Base-by-base conservation (phyloP, 1,140 invertebrate genomes). In the Macrobrachium nipponense region DNA sequence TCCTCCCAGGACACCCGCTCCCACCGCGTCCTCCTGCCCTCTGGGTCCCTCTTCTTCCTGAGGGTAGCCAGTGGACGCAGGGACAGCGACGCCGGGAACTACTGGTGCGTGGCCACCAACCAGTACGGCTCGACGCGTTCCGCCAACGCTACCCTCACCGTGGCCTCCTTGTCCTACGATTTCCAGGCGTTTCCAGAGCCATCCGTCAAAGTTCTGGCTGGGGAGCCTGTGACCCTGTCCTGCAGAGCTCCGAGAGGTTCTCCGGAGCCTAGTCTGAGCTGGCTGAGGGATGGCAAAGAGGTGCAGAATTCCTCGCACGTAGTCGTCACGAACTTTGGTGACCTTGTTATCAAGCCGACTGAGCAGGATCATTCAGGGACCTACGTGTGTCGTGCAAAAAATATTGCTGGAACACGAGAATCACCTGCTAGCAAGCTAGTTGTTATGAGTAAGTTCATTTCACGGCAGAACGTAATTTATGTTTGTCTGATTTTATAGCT, bases 21-120 rank as follows among this genome's bases (percentile, higher is more conserved):
- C 51, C 80, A 82, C 59, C 80, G 80, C 0, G 58, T 73, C 17
- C 51, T 82, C n/a, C 68, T 82, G 23, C 80, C 68, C 70, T 23
- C 80, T 14, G 80, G 80, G n/a, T 82, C 80, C 0, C 70, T 82
- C 58, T 82, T 82, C 80, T 82, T 82, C 68, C 80, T 82, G 14
- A 68, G 80, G 59, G 80, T 82, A 20, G 64, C 80, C 23, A 20
- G 44, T 59, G 61, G 58, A 59, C 60, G 58, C 68, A 82, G 51
- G 58, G 80, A 73, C 11, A 82, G 43, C 8, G 80, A 82, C 23
- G 62, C 80, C 2, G 80, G 80, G 10, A 82, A 23, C 20, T 80
- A 80, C 79, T 80, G 79, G 79, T 80, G 79, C 43, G 64, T 70
- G 36, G 79, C 79, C 17, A 20, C 80, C 68, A 82, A 82, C 68